Base-by-base conservation (phyloP, 2,888 invertebrate species). In the Ashinkailepas kermadecensis region DNA sequence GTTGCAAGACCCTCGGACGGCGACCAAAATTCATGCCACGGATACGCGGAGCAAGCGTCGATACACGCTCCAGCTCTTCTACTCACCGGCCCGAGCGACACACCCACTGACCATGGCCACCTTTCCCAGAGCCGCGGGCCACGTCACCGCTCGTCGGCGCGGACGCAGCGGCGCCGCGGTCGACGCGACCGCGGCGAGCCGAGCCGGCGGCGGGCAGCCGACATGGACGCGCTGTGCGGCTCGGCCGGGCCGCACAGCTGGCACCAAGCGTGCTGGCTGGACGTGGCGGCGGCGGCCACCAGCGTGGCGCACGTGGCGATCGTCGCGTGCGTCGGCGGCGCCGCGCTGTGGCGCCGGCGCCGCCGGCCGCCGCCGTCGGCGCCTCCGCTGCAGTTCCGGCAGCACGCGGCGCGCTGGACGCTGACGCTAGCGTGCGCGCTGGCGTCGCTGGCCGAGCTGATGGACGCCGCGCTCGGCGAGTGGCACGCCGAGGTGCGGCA, bases 381-480 rank as follows among this genome's bases (percentile, higher is more conserved):
- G 10, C 18, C 74, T 1, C 74, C 74, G 23, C 18, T 23, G 18
- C n/a, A 54, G 18, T 54, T 74, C 54, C 39, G 74, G 2, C 39
- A 7, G 15, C 74, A 74, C 74, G 4, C 54, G 8, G 54, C 9
- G 8, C 74, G 74, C 74, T 74, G 74, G 74, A 3, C 18, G 54
- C 74, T 74, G 6, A 23, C 74, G 54, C 54, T 74, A 54, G 39
- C 12, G 18, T 10, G 11, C 15, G 74, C 74, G 54, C 74, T 74
- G 54, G 2, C 23, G 13, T 8, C 54, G 74, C 54, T 74, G 54
- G 74, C 54, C 18, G 54, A 11, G 54, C 74, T 74, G 23, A 39
- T 74, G 74, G 74, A 74, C 74, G 74, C 74, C 54, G 18, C 9
- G 54, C 74, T 74, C 54, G 74, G 54, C 54, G 74, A 74, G 54